These are phyloP conservation scores for Enteromius anoplus DNA, from an alignment of 2,797 vertebrate genomes.

Conservation along the genomic window DNA sequence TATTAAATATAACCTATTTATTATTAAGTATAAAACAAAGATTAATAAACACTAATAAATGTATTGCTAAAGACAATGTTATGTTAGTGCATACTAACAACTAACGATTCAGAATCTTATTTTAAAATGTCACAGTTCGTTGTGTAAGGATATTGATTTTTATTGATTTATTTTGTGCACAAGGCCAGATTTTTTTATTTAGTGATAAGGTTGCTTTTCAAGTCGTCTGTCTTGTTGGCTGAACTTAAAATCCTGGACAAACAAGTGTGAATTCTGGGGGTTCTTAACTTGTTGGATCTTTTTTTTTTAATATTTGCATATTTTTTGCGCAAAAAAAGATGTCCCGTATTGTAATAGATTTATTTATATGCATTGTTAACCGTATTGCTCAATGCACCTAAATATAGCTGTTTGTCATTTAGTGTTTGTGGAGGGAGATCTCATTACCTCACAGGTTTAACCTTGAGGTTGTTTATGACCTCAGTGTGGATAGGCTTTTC, in stretches of 20 bases:
- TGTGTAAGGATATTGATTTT: not conserved
- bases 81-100: not conserved
- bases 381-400: not conserved
- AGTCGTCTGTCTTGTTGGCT: not conserved
- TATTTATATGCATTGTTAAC: not conserved
- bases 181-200: not conserved
- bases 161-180: not conserved
- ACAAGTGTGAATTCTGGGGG: too few species aligned
- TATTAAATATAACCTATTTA: too few species aligned
- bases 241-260: not conserved
- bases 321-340: not conserved
- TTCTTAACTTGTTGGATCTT: too few species aligned
- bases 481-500: not conserved
- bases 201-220: not conserved
- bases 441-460: slow-evolving; percentile 14
- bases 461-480: slow-evolving; percentile 4
- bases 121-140: not conserved
- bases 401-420: not conserved
- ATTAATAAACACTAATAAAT: not conserved
- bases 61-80: not conserved
- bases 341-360: not conserved
- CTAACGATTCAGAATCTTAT: not conserved
- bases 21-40: too few species aligned
- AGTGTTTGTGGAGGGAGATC: not conserved
- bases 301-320: not conserved